These are phyloP conservation scores for Penaeus indicus DNA, from an alignment of 1,140 invertebrate genomes.

Conservation along the genomic window DNA sequence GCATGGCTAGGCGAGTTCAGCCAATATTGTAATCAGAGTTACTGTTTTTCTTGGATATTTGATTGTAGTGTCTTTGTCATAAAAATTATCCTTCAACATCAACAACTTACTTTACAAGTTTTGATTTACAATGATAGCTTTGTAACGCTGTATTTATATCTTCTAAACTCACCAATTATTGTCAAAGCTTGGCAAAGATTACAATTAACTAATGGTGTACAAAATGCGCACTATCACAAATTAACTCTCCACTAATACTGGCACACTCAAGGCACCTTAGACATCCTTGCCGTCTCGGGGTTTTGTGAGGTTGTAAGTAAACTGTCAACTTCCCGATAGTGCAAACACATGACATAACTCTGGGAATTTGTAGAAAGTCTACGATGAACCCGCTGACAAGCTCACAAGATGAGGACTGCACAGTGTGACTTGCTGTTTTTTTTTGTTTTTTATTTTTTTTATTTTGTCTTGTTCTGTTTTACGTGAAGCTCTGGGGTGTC, in stretches of 20 bases:
- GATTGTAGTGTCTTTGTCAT: constrained; percentile 53
- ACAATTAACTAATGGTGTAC: constrained; percentile 58
- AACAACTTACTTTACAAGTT: constrained; percentile 55
- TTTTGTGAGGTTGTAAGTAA: constrained; percentile 38
- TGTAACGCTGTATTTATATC: constrained; percentile 55
- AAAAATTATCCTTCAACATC: constrained; percentile 50
- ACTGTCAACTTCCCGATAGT: constrained; percentile 21
- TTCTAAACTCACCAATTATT: constrained; percentile 55
- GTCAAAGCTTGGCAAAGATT: constrained; percentile 49
- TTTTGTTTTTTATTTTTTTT: too few relatives aligned
- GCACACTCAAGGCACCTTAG: constrained; percentile 63
- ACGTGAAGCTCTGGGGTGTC: too few relatives aligned
- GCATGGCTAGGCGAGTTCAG: constrained; percentile 15
- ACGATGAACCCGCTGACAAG: too few relatives aligned
- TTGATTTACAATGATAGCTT: constrained; percentile 57
- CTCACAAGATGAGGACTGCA: too few relatives aligned
- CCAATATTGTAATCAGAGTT: constrained; percentile 40
- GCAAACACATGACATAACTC: too few relatives aligned
- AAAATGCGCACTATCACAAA: constrained; percentile 63
- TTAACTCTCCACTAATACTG: constrained; percentile 62
- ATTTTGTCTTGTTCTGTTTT: too few relatives aligned
- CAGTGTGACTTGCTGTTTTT: too few relatives aligned
- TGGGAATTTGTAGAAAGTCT: too few relatives aligned
- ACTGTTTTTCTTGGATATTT: constrained; percentile 36
- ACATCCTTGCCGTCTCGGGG: constrained; percentile 52